Evolutionary conservation across 1,140 invertebrate genomes (phyloP), one percentile per base, ranked within the genome.

Genomic region (Ooceraea biroi): DNA sequence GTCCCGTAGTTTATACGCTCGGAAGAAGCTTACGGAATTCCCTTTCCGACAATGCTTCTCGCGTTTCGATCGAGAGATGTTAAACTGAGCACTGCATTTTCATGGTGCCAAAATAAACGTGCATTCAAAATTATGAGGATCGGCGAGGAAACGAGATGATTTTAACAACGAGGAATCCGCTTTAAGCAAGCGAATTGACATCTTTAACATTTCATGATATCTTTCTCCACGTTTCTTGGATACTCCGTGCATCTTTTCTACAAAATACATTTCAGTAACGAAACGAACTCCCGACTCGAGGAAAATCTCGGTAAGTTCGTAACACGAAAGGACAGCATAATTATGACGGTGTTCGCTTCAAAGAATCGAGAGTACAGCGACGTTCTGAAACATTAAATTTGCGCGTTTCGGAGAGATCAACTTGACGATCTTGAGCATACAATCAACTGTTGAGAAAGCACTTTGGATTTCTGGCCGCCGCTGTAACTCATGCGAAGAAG

Each of bases 401-500:
- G 27, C 41, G 50, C 60, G 63, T 68, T 55, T 68, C 30, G 25
- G 5, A 57, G 50, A 30, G 50, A 17, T 22, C n/a, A 55, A 71
- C 44, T 78, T 78, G 68, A 69, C 22, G 17, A n/a, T 44, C 48
- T 55, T 11, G 36, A 19, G 48, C n/a, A n/a, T n/a, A n/a, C 46
- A 68, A 46, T 68, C 63, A 68, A 17, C 1, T 48, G 63, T 11
- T 14, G 55, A 27, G 36, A 30, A n/a, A 30, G 68, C 68, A 78
- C 74, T 78, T 78, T 52, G 30, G 48, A 44, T 57, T 48, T 44
- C 36, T 17, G 66, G 68, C 8, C 76, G 76, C 22, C 68, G 58
- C 68, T 78, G 50, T 69, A 78, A 78, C 55, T 78, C 76, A 50
- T 19, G 30, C 65, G 65, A 48, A 68, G 50, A 14, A 22, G 17